Conservation (phyloP, 2,113 vertebrate genomes). For the Tetrao urogallus region DNA sequence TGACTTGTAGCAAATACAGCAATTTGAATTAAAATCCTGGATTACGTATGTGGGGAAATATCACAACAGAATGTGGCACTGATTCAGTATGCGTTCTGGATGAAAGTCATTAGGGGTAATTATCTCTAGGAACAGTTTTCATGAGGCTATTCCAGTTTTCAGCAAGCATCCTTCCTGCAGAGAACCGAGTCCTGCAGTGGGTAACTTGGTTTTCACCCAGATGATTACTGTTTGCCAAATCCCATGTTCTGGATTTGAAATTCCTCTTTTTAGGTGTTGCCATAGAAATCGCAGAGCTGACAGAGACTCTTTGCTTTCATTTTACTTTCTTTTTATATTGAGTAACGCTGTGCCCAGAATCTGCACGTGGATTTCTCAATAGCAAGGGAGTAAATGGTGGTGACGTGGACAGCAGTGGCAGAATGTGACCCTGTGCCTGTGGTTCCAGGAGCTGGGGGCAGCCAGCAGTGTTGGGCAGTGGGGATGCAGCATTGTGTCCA, state of each 20-base stretch:
- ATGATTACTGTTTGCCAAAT: background rate
- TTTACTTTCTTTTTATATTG: background rate
- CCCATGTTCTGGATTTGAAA: background rate
- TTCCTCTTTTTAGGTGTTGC: background rate
- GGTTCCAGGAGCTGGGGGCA: accelerated
- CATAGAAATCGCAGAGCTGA: background rate
- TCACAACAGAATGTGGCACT: background rate
- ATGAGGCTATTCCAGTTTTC: background rate
- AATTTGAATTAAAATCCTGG: background rate
- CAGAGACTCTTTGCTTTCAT: background rate
- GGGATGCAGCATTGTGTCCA: too few species aligned
- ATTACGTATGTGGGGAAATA: background rate
- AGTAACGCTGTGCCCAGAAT: background rate
- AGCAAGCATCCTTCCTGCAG: background rate
- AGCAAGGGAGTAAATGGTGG: background rate
- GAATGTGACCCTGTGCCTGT: accelerated
- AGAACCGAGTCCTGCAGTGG: background rate
- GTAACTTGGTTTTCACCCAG: background rate
- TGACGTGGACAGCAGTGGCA: accelerated
- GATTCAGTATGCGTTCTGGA: background rate
- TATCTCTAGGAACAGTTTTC: background rate
- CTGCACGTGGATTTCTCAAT: accelerated
- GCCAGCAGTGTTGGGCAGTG: too few species aligned
- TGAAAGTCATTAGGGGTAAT: background rate
- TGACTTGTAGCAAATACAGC: background rate